Conservation (phyloP, 2,888 invertebrate genomes). For the Amiota minor region DNA sequence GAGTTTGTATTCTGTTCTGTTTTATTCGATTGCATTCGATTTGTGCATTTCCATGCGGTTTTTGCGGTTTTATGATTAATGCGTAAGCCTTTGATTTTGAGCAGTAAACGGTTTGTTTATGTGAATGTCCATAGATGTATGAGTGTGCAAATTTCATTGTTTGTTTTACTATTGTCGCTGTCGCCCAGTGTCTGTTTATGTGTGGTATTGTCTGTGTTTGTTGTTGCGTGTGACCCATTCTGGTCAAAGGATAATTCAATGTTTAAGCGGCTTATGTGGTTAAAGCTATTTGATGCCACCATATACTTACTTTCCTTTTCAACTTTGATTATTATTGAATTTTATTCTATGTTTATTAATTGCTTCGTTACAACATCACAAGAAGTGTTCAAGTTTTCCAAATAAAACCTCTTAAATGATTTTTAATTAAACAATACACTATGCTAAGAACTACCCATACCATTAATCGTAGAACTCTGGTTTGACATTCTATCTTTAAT, state of each 20-base stretch:
- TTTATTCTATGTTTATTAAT: too few relatives aligned
- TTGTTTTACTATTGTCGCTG: neutral
- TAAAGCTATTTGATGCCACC: neutral
- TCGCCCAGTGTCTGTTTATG: neutral
- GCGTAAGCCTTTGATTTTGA: slow-evolving; percentile 34
- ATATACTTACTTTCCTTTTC: too few relatives aligned
- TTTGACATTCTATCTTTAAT: too few relatives aligned
- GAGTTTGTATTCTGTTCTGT: slow-evolving; percentile 25
- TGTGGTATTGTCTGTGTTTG: neutral
- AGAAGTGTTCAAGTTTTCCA: too few relatives aligned
- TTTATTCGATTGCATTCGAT: neutral
- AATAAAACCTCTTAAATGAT: too few relatives aligned
- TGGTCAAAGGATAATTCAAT: slow-evolving; percentile 12
- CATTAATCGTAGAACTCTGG: too few relatives aligned
- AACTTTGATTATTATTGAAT: too few relatives aligned
- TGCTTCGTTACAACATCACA: too few relatives aligned
- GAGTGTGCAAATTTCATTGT: slow-evolving; percentile 2
- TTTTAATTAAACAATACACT: too few relatives aligned
- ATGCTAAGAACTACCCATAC: too few relatives aligned
- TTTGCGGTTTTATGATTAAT: slow-evolving; percentile 34
- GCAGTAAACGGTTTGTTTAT: slow-evolving; percentile 19
- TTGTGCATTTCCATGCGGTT: slow-evolving; percentile 9
- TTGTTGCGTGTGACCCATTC: neutral
- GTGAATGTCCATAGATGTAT: neutral
- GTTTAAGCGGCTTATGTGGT: neutral